phyloP scores from a whole-genome alignment of 2,888 invertebrate species.

The Laspeyria flexula region DNA sequence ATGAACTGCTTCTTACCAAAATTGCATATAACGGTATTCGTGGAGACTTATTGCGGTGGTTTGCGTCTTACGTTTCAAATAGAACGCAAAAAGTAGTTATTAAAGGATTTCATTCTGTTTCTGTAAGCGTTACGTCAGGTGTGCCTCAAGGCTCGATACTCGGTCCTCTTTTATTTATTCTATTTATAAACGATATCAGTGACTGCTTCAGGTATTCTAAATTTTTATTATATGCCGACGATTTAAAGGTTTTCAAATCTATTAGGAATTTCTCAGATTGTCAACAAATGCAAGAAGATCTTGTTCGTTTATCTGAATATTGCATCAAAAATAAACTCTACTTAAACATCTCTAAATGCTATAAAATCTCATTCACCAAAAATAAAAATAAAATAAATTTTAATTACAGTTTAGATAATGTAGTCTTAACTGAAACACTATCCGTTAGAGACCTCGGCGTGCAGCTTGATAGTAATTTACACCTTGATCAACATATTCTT shows the following conservation, averaged over 20 bases:
- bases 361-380: not conserved
- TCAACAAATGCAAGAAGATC: not conserved
- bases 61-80: conserved; percentile 17
- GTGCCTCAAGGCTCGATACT: not conserved
- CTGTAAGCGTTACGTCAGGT: not conserved
- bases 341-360: not conserved
- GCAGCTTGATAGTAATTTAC: not conserved
- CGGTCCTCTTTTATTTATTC: not conserved
- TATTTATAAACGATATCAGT: not conserved
- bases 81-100: conserved; percentile 13
- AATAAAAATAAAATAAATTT: not conserved
- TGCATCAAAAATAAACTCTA: not conserved
- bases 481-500: not conserved
- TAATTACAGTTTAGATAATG: not conserved
- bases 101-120: not conserved
- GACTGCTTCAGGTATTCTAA: not conserved
- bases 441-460: not conserved
- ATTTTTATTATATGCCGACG: not conserved
- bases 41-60: conserved; percentile 14
- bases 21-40: conserved; percentile 15
- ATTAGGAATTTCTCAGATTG: not conserved
- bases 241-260: not conserved
- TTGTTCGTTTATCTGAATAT: not conserved
- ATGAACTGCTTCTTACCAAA: conserved; percentile 7
- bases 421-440: not conserved